phyloP scores from a whole-genome alignment of 2,797 vertebrate species.

The Macropodus opercularis region DNA sequence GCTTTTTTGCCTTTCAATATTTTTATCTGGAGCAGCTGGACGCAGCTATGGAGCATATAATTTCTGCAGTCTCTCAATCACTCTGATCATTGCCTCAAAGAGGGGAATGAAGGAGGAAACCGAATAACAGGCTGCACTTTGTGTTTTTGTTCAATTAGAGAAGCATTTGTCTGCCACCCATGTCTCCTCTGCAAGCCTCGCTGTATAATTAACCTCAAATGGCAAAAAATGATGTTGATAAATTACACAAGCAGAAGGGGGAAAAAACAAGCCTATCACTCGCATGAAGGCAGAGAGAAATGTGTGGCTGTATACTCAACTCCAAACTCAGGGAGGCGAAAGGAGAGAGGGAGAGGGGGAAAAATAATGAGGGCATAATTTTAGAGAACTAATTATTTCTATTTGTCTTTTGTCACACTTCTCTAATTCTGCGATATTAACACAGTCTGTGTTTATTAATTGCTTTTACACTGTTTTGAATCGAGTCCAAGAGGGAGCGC shows the following conservation, averaged over 20 bases:
- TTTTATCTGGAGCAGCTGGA: conserved; percentile 9
- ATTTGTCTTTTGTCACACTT: conserved; percentile 99
- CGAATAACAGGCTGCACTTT: conserved; percentile 67
- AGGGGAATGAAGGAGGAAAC: conserved; percentile 65
- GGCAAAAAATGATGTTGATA: conserved; percentile 84
- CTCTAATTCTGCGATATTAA: conserved; percentile 99
- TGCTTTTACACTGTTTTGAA: conserved; percentile 99
- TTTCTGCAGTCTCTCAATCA: conserved; percentile 53
- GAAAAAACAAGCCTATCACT: conserved; percentile 77
- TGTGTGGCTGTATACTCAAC: conserved; percentile 84
- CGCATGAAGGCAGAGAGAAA: conserved; percentile 80
- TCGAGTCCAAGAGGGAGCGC: conserved; percentile 95
- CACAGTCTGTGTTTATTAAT: conserved; percentile 99
- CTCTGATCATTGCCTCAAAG: conserved; percentile 58
- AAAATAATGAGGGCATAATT: conserved; percentile 99
- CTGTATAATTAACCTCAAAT: conserved; percentile 84
- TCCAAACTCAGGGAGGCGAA: conserved; percentile 66
- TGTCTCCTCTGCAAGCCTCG: conserved; percentile 77
- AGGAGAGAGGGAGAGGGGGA: conserved; percentile 30
- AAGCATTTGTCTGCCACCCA: conserved; percentile 80
- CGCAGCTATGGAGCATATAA: conserved; percentile 22
- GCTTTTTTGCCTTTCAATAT: background rate
- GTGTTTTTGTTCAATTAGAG: conserved; percentile 82
- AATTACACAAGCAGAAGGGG: conserved; percentile 79
- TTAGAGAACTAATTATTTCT: conserved; percentile 99